Percentiles rank a stretch among this genome's conserved stretches.
Evolutionary conservation across 2,797 vertebrate species (phyloP).

Genomic region (Etheostoma perlongum): DNA sequence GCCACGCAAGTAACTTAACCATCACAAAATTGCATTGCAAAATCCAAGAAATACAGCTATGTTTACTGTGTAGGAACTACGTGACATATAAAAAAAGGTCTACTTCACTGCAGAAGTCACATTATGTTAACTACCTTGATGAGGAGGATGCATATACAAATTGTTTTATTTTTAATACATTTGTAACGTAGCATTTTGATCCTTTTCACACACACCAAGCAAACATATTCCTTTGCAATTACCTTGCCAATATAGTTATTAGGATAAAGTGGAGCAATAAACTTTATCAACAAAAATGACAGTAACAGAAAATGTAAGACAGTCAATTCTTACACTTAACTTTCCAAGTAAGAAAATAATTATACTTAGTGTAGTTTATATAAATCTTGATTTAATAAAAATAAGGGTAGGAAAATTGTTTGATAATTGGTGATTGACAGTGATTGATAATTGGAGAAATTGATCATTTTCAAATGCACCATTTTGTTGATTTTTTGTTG

Average conservation of each 20-base stretch:
- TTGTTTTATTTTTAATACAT: neutral
- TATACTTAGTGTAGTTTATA: neutral
- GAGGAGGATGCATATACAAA: too few species aligned
- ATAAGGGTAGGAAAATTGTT: neutral
- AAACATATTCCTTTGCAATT: neutral
- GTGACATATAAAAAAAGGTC: slow-evolving; percentile 27
- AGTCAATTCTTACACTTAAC: neutral
- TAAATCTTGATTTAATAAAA: neutral
- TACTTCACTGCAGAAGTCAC: slow-evolving; percentile 9
- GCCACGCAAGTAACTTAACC: slow-evolving; percentile 44
- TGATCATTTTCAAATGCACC: neutral
- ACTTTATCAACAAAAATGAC: neutral
- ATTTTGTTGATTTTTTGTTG: neutral
- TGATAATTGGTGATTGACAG: neutral
- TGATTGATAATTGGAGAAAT: neutral
- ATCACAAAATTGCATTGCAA: slow-evolving; percentile 33
- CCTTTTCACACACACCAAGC: neutral
- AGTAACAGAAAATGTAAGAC: neutral
- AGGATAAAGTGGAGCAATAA: neutral
- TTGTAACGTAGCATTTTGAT: too few species aligned
- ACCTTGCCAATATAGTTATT: neutral
- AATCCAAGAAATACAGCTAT: slow-evolving; percentile 21
- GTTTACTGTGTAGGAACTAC: slow-evolving; percentile 15
- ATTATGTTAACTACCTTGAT: neutral
- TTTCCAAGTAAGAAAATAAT: neutral